phyloP scores from a whole-genome alignment of 2,797 vertebrate genomes.

The Psittacula echo region DNA sequence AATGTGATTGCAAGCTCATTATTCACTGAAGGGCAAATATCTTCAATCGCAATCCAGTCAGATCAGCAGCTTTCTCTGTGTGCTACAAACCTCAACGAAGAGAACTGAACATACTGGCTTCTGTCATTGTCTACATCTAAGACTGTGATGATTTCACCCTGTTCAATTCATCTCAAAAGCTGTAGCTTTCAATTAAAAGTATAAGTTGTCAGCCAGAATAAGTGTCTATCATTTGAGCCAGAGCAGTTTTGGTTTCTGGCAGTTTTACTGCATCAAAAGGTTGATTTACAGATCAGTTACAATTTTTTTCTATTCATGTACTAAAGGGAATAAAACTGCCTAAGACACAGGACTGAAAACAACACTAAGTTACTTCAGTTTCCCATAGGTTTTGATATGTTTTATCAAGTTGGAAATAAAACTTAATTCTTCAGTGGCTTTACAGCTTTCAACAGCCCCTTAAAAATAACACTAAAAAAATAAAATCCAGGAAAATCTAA shows the following conservation, averaged over 20 bases:
- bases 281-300: slow-evolving; percentile 49
- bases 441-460: neutral
- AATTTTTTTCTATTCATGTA: neutral
- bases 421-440: neutral
- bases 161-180: slow-evolving; percentile 74
- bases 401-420: slow-evolving; percentile 21
- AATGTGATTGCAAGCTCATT: slow-evolving; percentile 69
- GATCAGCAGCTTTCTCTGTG: slow-evolving; percentile 66
- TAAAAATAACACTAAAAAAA: neutral
- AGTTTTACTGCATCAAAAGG: slow-evolving; percentile 50
- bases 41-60: slow-evolving; percentile 54
- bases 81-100: slow-evolving; percentile 49
- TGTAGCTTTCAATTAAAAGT: slow-evolving; percentile 75
- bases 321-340: slow-evolving; percentile 11
- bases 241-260: slow-evolving; percentile 68
- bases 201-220: slow-evolving; percentile 75
- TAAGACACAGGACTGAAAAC: neutral
- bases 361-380: neutral
- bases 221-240: slow-evolving; percentile 74
- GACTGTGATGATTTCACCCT: slow-evolving; percentile 75
- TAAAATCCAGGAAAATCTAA: neutral
- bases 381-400: neutral
- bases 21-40: slow-evolving; percentile 73
- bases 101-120: slow-evolving; percentile 72
- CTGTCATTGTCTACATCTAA: slow-evolving; percentile 76